Evolutionary conservation across 37 sponge, comb jelly and placozoan species (phyloP).

Genomic region (Halichondria panicea): DNA sequence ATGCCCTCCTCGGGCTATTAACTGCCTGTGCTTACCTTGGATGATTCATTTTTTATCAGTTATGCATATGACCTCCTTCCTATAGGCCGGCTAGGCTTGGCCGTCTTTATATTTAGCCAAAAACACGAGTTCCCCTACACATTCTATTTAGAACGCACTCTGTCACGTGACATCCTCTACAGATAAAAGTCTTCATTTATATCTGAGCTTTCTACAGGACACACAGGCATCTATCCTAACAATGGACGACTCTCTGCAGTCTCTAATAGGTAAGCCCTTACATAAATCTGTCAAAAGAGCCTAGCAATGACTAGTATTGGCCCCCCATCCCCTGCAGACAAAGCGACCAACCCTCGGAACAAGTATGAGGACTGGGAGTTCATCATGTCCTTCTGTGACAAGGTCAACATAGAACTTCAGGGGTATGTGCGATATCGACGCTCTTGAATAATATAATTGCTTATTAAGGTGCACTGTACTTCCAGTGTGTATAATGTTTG

Average conservation of each 20-base stretch:
- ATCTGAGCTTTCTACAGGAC: background rate
- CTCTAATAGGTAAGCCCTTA: constrained; percentile 56
- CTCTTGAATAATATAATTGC: too few relatives aligned
- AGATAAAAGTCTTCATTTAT: background rate
- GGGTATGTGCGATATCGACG: too few relatives aligned
- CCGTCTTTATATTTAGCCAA: too few relatives aligned
- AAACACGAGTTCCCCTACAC: background rate
- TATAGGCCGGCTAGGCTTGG: too few relatives aligned
- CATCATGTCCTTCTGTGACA: constrained; percentile 86
- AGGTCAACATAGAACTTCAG: constrained; percentile 70
- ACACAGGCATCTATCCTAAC: background rate
- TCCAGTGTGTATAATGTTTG: too few relatives aligned
- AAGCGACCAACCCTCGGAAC: constrained; percentile 91
- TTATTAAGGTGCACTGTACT: too few relatives aligned
- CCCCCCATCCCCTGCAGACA: constrained; percentile 43
- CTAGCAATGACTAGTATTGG: too few relatives aligned
- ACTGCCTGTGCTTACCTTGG: too few relatives aligned
- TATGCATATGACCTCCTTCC: too few relatives aligned
- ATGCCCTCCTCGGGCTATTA: too few relatives aligned
- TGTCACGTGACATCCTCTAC: constrained; percentile 9
- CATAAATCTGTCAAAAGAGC: background rate
- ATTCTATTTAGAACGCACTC: constrained; percentile 11
- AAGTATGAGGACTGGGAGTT: constrained; percentile 89
- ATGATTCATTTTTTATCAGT: too few relatives aligned
- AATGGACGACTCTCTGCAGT: constrained; percentile 72